Evolutionary conservation across 2,888 invertebrate species (phyloP).

Genomic region (Nesidiocoris tenuis): DNA sequence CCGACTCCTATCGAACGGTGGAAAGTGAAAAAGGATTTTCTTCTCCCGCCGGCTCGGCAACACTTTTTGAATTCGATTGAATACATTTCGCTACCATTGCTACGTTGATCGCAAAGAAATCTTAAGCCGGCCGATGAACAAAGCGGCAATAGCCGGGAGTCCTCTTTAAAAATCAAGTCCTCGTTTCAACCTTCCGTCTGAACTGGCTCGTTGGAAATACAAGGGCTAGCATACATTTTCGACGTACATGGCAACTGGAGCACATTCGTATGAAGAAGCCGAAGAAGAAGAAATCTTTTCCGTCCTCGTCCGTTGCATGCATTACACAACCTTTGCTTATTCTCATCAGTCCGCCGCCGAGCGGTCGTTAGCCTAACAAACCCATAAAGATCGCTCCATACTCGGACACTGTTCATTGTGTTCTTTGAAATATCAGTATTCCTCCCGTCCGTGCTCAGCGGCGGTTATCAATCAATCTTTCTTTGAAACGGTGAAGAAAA

Average conservation of each 20-base stretch:
- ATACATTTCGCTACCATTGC: background rate
- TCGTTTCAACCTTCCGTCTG: background rate
- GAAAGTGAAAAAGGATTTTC: background rate
- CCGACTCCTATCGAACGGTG: background rate
- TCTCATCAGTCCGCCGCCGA: background rate
- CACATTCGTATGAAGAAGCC: background rate
- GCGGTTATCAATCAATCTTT: background rate
- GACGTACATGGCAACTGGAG: background rate
- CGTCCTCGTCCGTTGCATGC: conserved; percentile 14
- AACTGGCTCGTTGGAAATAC: background rate
- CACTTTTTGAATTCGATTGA: background rate
- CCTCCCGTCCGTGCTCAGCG: background rate
- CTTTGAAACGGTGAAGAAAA: background rate
- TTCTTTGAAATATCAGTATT: background rate
- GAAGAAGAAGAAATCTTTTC: background rate
- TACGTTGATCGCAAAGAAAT: background rate
- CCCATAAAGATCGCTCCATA: background rate
- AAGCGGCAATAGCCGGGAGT: background rate
- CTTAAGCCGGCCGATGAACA: background rate
- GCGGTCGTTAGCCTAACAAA: background rate
- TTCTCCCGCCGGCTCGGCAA: background rate
- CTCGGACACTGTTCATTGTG: background rate
- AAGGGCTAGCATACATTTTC: background rate
- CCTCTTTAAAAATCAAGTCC: background rate
- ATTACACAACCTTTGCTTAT: conserved; percentile 17